A percentile compares a stretch with the other conserved stretches of the same genome.
phyloP scores from a whole-genome alignment of 2,113 vertebrate genomes.

The Hystrix brachyura region DNA sequence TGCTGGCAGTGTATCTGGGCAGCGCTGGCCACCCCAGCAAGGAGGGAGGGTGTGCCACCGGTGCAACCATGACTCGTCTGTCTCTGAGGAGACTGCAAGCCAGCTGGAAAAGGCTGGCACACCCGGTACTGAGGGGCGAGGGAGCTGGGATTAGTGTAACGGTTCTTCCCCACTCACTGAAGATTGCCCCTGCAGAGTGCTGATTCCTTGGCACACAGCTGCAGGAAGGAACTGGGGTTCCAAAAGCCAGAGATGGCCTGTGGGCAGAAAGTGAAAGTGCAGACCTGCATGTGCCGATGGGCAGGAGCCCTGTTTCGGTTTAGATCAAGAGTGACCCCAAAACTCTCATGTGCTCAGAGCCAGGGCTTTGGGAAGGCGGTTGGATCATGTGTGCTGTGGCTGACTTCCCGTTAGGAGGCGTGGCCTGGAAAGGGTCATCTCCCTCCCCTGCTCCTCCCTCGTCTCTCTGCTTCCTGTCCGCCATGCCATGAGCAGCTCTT shows the following conservation, averaged over 20 bases:
- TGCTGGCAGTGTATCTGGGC: not conserved
- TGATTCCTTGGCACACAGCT: not conserved
- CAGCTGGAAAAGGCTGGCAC: not conserved
- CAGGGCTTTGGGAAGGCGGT: not conserved
- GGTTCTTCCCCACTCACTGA: accelerated
- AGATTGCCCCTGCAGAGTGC: not conserved
- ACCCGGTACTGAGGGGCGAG: too few relatives aligned
- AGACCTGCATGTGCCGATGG: too few relatives aligned
- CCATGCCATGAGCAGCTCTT: not conserved
- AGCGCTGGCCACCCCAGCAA: accelerated
- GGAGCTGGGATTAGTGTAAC: accelerated
- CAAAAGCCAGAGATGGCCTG: not conserved
- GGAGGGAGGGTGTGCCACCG: accelerated
- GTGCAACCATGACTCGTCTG: accelerated
- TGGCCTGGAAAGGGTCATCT: not conserved
- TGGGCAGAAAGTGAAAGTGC: not conserved
- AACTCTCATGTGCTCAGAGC: not conserved
- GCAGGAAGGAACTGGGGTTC: not conserved
- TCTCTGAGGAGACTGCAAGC: too few relatives aligned
- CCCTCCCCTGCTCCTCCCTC: not conserved
- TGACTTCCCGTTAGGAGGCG: not conserved
- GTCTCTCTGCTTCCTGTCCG: not conserved
- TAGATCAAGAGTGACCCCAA: not conserved
- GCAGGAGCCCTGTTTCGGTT: not conserved
- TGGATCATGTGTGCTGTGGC: not conserved